These are phyloP conservation scores for Microctonus brassicae DNA, from an alignment of 2,888 invertebrate species.

Conservation along the genomic window DNA sequence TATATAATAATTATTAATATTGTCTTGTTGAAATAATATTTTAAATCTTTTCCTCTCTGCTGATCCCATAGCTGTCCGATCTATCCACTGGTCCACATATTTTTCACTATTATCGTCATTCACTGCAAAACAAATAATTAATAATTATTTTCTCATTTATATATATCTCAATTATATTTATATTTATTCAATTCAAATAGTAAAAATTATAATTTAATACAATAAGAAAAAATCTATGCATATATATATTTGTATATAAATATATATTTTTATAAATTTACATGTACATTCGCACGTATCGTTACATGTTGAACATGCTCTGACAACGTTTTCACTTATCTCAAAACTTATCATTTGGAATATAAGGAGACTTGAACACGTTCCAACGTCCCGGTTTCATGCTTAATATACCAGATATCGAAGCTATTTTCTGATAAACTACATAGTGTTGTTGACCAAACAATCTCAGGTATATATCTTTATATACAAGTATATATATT, in stretches of 20 bases:
- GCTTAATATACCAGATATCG: neutral
- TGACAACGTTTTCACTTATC: slow-evolving; percentile 17
- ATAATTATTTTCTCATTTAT: neutral
- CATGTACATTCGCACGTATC: neutral
- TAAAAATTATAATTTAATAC: neutral
- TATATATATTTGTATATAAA: too few relatives aligned
- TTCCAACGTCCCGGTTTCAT: neutral
- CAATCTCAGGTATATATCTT: neutral
- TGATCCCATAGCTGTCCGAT: slow-evolving; percentile 21
- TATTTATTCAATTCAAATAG: neutral
- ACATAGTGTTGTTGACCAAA: neutral
- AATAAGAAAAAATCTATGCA: neutral
- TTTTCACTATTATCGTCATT: neutral
- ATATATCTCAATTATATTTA: neutral
- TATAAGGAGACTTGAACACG: neutral
- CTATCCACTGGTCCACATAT: neutral
- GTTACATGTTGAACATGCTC: neutral
- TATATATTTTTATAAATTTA: neutral
- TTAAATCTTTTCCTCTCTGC: slow-evolving; percentile 10
- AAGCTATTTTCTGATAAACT: slow-evolving; percentile 11
- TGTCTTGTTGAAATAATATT: neutral
- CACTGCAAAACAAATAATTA: neutral
- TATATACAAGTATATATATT: slow-evolving; percentile 2
- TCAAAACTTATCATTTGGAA: slow-evolving; percentile 7
- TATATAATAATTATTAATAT: neutral